phyloP scores from a whole-genome alignment of 2,797 vertebrate species.

The Phataginus tetradactyla region DNA sequence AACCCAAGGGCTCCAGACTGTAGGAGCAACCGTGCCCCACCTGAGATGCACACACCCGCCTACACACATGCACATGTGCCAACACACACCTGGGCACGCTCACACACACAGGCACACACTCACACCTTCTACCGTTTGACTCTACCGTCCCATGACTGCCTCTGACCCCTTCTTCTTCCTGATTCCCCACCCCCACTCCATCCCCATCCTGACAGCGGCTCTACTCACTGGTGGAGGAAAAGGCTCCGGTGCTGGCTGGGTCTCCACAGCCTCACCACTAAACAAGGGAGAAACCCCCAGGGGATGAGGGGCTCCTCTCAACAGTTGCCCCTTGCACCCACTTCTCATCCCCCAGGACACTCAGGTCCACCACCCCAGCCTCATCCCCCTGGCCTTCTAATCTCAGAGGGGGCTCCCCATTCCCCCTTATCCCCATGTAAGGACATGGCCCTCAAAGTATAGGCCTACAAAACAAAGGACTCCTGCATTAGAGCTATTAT shows the following conservation, averaged over 20 bases:
- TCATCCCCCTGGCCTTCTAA: not conserved
- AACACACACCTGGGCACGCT: no score
- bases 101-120: not conserved
- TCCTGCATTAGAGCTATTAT: not conserved
- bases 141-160: not conserved
- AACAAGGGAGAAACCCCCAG: not conserved
- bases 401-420: not conserved
- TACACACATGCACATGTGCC: not conserved
- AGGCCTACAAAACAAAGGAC: not conserved
- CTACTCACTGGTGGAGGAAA: conserved; percentile 56
- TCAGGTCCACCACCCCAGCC: not conserved
- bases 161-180: not conserved
- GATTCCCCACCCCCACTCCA: accelerated
- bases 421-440: not conserved
- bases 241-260: not conserved
- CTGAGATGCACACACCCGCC: not conserved
- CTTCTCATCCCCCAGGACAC: not conserved
- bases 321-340: not conserved
- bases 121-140: not conserved
- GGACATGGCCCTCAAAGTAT: not conserved
- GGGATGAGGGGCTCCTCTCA: not conserved
- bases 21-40: not conserved
- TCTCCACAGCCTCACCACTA: conserved; percentile 43
- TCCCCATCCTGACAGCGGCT: not conserved
- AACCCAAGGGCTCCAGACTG: not conserved